Percentiles rank a stretch among this genome's conserved stretches.
These are phyloP conservation scores for Plebejus anna DNA, from an alignment of 2,888 invertebrate genomes.

Conservation along the genomic window DNA sequence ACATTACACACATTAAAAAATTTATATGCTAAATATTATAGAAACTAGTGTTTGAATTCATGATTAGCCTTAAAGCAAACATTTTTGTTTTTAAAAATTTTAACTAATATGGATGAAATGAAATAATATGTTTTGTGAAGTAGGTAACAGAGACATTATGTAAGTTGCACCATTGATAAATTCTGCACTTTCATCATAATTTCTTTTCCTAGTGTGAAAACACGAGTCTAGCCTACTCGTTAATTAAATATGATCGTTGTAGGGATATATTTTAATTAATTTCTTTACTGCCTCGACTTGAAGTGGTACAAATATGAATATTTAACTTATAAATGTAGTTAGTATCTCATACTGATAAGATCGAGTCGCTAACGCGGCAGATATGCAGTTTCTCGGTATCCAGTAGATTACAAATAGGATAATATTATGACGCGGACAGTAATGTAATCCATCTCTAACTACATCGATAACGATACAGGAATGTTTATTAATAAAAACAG, in stretches of 20 bases:
- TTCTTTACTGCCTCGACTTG: constrained; percentile 8
- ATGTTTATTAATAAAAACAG: background rate
- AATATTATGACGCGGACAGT: constrained; percentile 6
- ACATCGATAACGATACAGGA: background rate
- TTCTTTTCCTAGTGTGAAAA: background rate
- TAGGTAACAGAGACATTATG: background rate
- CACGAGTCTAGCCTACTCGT: background rate
- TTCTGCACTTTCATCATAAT: background rate
- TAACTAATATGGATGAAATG: too few species aligned
- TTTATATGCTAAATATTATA: too few species aligned
- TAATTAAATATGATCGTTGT: constrained; percentile 5
- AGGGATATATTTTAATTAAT: constrained; percentile 13
- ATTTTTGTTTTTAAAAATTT: too few species aligned
- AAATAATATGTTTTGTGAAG: background rate
- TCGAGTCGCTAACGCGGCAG: constrained; percentile 17
- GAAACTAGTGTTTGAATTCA: too few species aligned
- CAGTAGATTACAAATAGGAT: constrained; percentile 17
- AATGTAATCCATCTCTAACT: constrained; percentile 17
- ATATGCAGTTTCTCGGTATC: constrained; percentile 20
- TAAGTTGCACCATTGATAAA: background rate
- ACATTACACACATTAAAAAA: too few species aligned
- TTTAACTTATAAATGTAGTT: constrained; percentile 17
- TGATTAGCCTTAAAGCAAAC: too few species aligned
- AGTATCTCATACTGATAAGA: constrained; percentile 18
- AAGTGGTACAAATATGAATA: constrained; percentile 20